Evolutionary conservation across 2,113 vertebrate genomes (phyloP).

Genomic region (Heteronetta atricapilla): DNA sequence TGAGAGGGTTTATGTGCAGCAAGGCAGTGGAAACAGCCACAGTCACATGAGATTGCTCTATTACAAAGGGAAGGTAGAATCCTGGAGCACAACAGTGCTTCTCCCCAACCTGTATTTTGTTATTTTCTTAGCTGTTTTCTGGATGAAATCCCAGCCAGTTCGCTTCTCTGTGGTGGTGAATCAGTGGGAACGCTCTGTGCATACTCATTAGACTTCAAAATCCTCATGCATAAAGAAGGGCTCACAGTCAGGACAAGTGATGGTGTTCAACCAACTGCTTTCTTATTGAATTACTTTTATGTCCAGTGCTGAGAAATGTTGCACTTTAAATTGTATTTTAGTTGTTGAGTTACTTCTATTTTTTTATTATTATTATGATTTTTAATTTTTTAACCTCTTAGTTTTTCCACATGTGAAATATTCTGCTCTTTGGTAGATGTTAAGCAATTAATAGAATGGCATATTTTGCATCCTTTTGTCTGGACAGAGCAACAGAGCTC

Average conservation of each 20-base stretch:
- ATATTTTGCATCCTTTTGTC: slow-evolving; percentile 2
- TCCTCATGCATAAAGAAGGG: slow-evolving; percentile 25
- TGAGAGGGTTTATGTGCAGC: neutral
- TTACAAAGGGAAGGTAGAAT: neutral
- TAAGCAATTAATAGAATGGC: slow-evolving; percentile 8
- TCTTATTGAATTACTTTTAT: neutral
- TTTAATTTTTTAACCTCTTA: neutral
- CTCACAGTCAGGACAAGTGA: slow-evolving; percentile 7
- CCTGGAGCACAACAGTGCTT: neutral
- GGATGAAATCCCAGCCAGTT: neutral
- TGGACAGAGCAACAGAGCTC: slow-evolving; percentile 5
- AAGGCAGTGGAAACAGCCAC: neutral
- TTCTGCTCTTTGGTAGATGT: neutral
- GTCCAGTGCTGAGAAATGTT: neutral
- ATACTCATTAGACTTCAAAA: slow-evolving; percentile 43
- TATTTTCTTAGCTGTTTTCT: slow-evolving; percentile 22
- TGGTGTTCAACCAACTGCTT: neutral
- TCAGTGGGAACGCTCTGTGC: slow-evolving; percentile 32
- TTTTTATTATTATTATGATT: neutral
- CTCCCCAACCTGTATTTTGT: neutral
- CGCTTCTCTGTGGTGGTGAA: slow-evolving; percentile 15
- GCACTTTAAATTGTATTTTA: neutral
- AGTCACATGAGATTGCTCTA: rapidly evolving
- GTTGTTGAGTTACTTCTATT: too few species aligned
- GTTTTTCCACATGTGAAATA: neutral